Evolutionary conservation across 1,140 invertebrate genomes (phyloP), one percentile per base, ranked within the genome.

Genomic region (Calycopis cecrops): DNA sequence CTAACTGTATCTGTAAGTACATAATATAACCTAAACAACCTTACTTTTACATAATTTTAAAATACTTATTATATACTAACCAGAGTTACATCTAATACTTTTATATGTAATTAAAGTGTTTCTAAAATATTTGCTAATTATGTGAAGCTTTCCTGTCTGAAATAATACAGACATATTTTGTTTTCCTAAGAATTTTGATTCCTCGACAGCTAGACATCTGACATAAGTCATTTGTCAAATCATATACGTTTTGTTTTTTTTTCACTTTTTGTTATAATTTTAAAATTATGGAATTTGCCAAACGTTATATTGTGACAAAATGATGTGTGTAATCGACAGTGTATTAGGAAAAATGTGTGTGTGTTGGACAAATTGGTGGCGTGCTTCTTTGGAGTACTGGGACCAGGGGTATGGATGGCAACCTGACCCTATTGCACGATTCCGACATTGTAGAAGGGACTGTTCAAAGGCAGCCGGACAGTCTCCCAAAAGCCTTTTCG

Each of bases 111-210:
- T 75, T 51, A 69, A 61, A 3, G 67, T 64, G 10, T 67, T 59
- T 17, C 70, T 78, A 51, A 76, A 69, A 14, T 63, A 54, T 69
- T 81, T 83, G 56, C 64, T 77, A 51, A 73, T 70, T 11, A 72
- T 56, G 62, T 62, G 67, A 28, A 69, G 51, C 71, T 76, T 84
- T 59, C 70, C 67, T 55, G 67, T 83, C 71, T 79, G 71, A 69
- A 79, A 75, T 69, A 83, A 67, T 44, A 85, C 68, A 71, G 79
- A 80, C 82, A 85, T 85, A 78, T 84, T 76, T 16, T 17, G 12
- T 35, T 78, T 84, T 76, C 17, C 10, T 56, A 40, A 59, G 42
- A 56, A 40, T 10, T 53, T 44, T 44, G 16, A 44, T 17, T 8
- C 14, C 40, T 16, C n/a, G 14, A 16, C 14, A 8, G 16, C 40